A percentile compares a stretch with the other conserved stretches of the same genome.
Evolutionary conservation across 1,140 invertebrate species (phyloP).

Genomic region (Drosophila nigrodunni): DNA sequence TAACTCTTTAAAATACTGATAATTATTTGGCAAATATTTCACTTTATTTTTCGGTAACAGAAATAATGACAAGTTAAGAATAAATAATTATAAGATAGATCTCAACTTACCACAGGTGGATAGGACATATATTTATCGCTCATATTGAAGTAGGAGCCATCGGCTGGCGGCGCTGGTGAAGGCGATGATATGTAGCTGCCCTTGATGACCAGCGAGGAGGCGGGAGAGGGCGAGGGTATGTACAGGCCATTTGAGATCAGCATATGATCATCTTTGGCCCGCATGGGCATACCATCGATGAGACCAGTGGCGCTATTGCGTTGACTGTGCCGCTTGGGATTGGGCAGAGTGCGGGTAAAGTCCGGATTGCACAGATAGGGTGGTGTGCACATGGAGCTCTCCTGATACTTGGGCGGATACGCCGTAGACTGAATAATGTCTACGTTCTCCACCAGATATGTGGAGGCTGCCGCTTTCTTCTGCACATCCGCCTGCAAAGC

Average conservation of each 20-base stretch:
- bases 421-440: slow-evolving; percentile 80
- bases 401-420: slow-evolving; percentile 80
- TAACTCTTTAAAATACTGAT: neutral
- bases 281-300: slow-evolving; percentile 76
- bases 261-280: slow-evolving; percentile 80
- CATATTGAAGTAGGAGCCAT: slow-evolving; percentile 92
- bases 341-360: slow-evolving; percentile 77
- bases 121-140: slow-evolving; percentile 90
- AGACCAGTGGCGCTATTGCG: slow-evolving; percentile 70
- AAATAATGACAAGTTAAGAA: neutral
- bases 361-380: slow-evolving; percentile 80
- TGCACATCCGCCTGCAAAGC: slow-evolving; percentile 82
- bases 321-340: slow-evolving; percentile 77
- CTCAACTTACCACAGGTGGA: slow-evolving; percentile 86
- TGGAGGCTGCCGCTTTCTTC: slow-evolving; percentile 81
- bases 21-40: neutral
- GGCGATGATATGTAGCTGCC: slow-evolving; percentile 84
- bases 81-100: neutral
- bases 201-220: slow-evolving; percentile 80
- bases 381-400: slow-evolving; percentile 81
- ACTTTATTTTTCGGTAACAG: neutral
- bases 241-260: slow-evolving; percentile 77
- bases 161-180: slow-evolving; percentile 90
- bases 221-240: slow-evolving; percentile 77
- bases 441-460: slow-evolving; percentile 78